phyloP scores from a whole-genome alignment of 2,888 invertebrate species.

The Gastracanthus pulcherrimus region DNA sequence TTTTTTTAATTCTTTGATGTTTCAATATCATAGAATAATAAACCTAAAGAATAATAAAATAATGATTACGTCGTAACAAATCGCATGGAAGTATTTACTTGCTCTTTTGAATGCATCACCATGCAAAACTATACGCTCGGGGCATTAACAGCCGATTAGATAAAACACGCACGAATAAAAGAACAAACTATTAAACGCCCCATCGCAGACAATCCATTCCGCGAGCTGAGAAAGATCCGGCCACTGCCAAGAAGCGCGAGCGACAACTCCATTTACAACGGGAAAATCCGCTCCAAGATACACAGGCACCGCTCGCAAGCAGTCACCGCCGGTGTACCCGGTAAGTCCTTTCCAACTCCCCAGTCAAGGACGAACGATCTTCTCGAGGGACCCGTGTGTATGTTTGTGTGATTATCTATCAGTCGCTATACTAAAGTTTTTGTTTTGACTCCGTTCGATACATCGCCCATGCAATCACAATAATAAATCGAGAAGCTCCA shows the following conservation, averaged over 20 bases:
- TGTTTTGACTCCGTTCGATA: not conserved
- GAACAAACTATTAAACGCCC: constrained; percentile 1
- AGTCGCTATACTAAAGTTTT: not conserved
- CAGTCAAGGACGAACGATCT: no score
- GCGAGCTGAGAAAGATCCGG: constrained; percentile 72
- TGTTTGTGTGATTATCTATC: constrained; percentile 14
- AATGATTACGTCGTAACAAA: no score
- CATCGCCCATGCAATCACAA: not conserved
- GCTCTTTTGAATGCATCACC: not conserved
- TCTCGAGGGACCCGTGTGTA: not conserved
- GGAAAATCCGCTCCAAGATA: constrained; percentile 69
- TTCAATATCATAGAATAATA: no score
- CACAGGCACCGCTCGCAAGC: constrained; percentile 69
- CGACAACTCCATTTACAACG: constrained; percentile 75
- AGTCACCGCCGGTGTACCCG: constrained; percentile 70
- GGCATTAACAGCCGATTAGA: constrained; percentile 20
- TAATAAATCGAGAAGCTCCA: constrained; percentile 24
- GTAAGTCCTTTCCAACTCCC: constrained; percentile 69
- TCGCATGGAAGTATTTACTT: no score
- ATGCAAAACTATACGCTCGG: not conserved
- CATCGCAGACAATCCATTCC: constrained; percentile 70
- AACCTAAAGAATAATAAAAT: no score
- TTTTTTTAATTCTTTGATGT: no score
- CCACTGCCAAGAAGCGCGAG: constrained; percentile 76
- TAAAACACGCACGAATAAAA: not conserved